Evolutionary conservation across 2,888 invertebrate species (phyloP), one percentile per base, ranked within the genome.

Genomic region (Temnothorax rugatulus): DNA sequence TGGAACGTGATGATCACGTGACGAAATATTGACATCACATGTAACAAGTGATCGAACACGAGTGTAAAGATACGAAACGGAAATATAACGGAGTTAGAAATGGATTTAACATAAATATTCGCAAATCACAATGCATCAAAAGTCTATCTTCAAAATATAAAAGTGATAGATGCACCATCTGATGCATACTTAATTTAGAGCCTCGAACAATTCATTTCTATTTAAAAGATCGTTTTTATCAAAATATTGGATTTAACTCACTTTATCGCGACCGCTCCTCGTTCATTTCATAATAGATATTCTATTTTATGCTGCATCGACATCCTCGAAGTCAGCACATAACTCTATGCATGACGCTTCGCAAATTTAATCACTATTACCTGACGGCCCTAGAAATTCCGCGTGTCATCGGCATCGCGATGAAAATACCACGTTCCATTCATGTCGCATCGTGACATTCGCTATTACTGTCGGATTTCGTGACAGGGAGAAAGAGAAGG

Each of bases 351-450:
- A 18, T 41, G 52, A 18, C 13, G 41, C 66, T 61, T 29, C n/a
- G 61, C 25, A 68, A 54, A 59, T 79, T 71, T 71, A 47, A 47
- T 79, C 71, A 8, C 59, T 34, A 34, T 68, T 59, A 61, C 13
- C 38, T 21, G 59, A 21, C 47, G 47, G n/a, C 59, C 18, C 47
- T 59, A 47, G 44, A 69, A 59, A 71, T 73, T 73, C 61, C 61
- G 47, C 61, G 61, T 21, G 74, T 76, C 71, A 54, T 73, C 79
- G 73, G 8, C 69, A 44, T 69, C 57, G 69, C 59, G 47, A 25
- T 47, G 73, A 81, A 73, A 71, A 73, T 47, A 47, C n/a, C 79
- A 59, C 47, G 79, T 81, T 81, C 59, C 79, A 61, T 79, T 79
- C 71, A 61, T 18, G 59, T 71, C 47, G 59, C 47, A n/a, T 61